Evolutionary conservation across 2,888 invertebrate species (phyloP).

Genomic region (Xestoiulus laeticollis): DNA sequence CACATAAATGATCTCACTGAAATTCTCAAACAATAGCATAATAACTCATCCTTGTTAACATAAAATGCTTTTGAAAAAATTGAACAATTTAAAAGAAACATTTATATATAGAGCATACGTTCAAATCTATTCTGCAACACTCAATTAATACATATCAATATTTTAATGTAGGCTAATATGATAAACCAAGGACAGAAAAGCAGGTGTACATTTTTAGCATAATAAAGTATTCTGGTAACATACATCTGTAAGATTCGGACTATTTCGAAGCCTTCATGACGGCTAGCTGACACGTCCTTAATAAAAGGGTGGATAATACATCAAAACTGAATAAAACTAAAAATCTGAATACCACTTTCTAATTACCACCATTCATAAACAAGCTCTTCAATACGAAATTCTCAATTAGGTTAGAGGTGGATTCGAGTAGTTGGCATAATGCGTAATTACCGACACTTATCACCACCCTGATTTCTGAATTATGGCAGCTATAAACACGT

Average conservation of each 20-base stretch:
- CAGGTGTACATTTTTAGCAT: background rate
- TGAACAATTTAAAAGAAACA: no score
- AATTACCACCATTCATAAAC: background rate
- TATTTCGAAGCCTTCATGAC: background rate
- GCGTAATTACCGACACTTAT: slow-evolving; percentile 16
- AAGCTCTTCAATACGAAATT: background rate
- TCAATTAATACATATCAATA: no score
- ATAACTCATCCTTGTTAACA: no score
- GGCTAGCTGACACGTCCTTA: background rate
- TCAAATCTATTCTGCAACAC: no score
- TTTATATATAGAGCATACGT: no score
- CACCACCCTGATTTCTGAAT: slow-evolving; percentile 7
- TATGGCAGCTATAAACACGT: background rate
- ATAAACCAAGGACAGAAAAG: background rate
- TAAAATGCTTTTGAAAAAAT: no score
- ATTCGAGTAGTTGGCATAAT: slow-evolving; percentile 4
- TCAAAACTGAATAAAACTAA: background rate
- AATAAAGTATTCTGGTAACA: background rate
- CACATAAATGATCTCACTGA: no score
- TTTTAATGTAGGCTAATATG: no score
- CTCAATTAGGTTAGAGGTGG: slow-evolving; percentile 32
- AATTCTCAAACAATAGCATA: no score
- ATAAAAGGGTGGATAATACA: background rate
- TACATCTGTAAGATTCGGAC: background rate
- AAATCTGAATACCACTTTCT: background rate